These are phyloP conservation scores for Caerostris darwini DNA, from an alignment of 1,140 invertebrate genomes.

Conservation along the genomic window DNA sequence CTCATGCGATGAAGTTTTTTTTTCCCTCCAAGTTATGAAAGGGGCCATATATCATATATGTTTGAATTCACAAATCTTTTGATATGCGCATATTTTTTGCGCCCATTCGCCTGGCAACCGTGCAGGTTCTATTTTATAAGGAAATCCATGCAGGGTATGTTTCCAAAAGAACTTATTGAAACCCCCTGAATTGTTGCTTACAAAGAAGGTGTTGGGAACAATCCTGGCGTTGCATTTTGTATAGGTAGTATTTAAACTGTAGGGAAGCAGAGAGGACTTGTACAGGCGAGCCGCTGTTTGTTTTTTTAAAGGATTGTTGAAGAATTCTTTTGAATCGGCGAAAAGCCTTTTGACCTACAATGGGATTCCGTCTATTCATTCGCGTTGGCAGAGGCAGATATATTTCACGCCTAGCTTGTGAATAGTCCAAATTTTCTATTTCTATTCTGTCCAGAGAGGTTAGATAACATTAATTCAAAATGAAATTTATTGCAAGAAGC, in stretches of 20 bases:
- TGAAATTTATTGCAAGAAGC: no score
- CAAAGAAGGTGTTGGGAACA: constrained; percentile 44
- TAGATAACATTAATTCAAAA: no score
- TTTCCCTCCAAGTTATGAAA: not conserved
- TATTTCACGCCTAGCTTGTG: no score
- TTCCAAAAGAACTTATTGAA: constrained; percentile 22
- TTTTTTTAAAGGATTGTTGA: not conserved
- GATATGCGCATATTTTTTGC: no score
- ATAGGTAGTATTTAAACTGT: not conserved
- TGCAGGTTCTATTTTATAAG: no score
- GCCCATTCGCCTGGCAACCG: no score
- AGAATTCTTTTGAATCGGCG: not conserved
- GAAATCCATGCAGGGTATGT: no score
- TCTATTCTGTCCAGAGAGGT: no score
- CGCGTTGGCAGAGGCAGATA: no score
- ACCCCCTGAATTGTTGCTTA: constrained; percentile 34
- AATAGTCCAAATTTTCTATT: no score
- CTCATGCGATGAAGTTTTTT: constrained; percentile 24
- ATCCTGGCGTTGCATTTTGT: not conserved
- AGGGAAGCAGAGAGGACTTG: not conserved
- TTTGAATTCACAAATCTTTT: no score
- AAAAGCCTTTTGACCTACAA: not conserved
- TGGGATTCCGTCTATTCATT: not conserved
- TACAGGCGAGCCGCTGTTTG: not conserved
- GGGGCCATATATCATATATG: no score